Evolutionary conservation across 2,888 invertebrate species (phyloP).

Genomic region (Acrobasis repandana): DNA sequence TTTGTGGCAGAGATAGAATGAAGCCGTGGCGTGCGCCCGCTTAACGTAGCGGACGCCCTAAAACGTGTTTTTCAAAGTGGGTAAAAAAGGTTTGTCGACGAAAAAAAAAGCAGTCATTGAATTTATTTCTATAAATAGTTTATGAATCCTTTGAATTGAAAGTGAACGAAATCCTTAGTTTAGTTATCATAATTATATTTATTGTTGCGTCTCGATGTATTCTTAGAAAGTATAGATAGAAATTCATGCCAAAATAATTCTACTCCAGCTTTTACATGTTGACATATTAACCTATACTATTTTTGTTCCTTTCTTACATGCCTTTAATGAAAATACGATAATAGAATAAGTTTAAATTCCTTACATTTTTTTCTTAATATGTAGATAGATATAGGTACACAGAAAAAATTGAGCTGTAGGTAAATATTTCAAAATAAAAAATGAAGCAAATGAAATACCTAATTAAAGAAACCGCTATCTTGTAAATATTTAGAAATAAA

Average conservation of each 20-base stretch:
- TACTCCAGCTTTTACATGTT: slow-evolving; percentile 34
- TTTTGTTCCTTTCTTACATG: neutral
- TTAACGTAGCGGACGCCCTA: too few species aligned
- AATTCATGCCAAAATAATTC: slow-evolving; percentile 65
- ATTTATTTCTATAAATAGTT: slow-evolving; percentile 12
- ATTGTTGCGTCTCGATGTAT: slow-evolving; percentile 48
- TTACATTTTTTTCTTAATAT: neutral
- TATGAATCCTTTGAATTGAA: slow-evolving; percentile 27
- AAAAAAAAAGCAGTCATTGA: slow-evolving; percentile 20
- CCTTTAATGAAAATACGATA: neutral
- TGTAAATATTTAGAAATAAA: slow-evolving; percentile 13
- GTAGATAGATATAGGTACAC: neutral
- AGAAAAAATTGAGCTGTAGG: too few species aligned
- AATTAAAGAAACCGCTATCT: neutral
- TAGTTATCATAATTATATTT: slow-evolving; percentile 40
- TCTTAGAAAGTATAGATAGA: slow-evolving; percentile 35
- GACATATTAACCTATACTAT: neutral
- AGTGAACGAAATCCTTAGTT: slow-evolving; percentile 27
- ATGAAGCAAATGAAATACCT: neutral
- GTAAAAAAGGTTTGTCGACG: neutral
- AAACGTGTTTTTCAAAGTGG: too few species aligned
- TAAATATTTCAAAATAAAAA: neutral
- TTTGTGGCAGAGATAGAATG: too few species aligned
- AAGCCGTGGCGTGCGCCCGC: too few species aligned
- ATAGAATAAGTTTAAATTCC: neutral